Evolutionary conservation across 2,888 invertebrate genomes (phyloP), one percentile per base, ranked within the genome.

Genomic region (Eupithecia exiguata): DNA sequence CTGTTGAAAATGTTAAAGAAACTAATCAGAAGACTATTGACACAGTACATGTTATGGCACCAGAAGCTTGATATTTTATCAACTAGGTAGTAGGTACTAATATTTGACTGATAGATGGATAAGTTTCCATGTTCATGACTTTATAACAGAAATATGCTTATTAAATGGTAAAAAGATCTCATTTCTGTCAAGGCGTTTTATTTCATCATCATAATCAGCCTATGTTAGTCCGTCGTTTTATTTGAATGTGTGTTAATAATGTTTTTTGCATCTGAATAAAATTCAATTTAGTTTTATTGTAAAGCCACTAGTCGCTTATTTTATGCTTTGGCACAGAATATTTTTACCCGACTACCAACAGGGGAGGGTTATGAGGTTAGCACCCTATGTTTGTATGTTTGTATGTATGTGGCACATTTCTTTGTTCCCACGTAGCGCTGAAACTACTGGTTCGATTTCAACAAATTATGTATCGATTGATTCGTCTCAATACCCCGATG

Each of bases 141-240:
- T 58, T 25, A 14, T 25, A 25, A 1, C 21, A 21, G 4, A 21
- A 53, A 1, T 40, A 40, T 12, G 12, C 46, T 46, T 49, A 49
- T 21, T 49, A 53, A 53, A 53, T 53, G n/a, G n/a, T n/a, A 49
- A 53, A 21, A 53, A 21, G 53, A 53, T 53, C 53, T 53, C 53
- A 21, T 53, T 53, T 53, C 53, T 53, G 21, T 14, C 25, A 4
- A 25, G 12, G 10, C 25, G 58, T 21, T 58, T 58, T 14, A 25
- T 58, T 53, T 58, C n/a, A n/a, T n/a, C n/a, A n/a, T n/a, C n/a
- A n/a, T n/a, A n/a, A n/a, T n/a, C n/a, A n/a, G n/a, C n/a, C n/a
- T n/a, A n/a, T n/a, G n/a, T n/a, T n/a, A n/a, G n/a, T n/a, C n/a
- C n/a, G n/a, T n/a, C 25, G 58, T 21, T 58, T 58, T 14, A 25